A percentile compares a stretch with the other conserved stretches of the same genome.
These are phyloP conservation scores for Eptesicus fuscus DNA, from an alignment of 2,113 vertebrate species.

Conservation along the genomic window DNA sequence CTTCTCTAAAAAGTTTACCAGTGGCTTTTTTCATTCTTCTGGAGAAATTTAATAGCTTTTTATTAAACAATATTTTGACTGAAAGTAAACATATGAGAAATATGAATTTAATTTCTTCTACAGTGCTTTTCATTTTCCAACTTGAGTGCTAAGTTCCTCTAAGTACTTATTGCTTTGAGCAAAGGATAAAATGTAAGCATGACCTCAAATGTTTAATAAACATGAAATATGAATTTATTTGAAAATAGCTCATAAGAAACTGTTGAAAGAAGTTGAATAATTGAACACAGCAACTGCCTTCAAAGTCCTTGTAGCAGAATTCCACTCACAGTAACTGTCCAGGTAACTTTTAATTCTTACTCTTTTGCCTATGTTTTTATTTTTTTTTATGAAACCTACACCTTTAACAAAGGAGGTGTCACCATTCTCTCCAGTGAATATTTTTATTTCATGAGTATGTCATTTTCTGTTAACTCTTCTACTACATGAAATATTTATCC, in stretches of 20 bases:
- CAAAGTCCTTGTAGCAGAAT: neutral
- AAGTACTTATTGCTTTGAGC: neutral
- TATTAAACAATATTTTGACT: slow-evolving; percentile 20
- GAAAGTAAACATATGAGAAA: slow-evolving; percentile 7
- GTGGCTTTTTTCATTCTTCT: neutral
- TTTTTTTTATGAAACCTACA: slow-evolving; percentile 1
- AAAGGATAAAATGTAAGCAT: neutral
- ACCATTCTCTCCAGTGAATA: slow-evolving; percentile 36
- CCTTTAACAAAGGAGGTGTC: neutral
- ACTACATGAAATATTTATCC: slow-evolving; percentile 40
- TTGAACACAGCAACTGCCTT: neutral
- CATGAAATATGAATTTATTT: neutral
- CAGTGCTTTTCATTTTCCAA: neutral
- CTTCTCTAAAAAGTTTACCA: neutral
- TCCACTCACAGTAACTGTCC: neutral
- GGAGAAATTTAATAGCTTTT: neutral
- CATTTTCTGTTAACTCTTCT: slow-evolving; percentile 37
- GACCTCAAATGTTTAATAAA: slow-evolving; percentile 33
- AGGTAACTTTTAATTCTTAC: neutral
- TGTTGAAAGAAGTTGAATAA: neutral
- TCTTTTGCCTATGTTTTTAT: neutral
- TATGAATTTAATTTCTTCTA: neutral
- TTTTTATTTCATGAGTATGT: slow-evolving; percentile 26
- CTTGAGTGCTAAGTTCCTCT: neutral
- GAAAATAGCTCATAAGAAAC: neutral